Evolutionary conservation across 2,888 invertebrate species (phyloP).

Genomic region (Helobdella robusta): DNA sequence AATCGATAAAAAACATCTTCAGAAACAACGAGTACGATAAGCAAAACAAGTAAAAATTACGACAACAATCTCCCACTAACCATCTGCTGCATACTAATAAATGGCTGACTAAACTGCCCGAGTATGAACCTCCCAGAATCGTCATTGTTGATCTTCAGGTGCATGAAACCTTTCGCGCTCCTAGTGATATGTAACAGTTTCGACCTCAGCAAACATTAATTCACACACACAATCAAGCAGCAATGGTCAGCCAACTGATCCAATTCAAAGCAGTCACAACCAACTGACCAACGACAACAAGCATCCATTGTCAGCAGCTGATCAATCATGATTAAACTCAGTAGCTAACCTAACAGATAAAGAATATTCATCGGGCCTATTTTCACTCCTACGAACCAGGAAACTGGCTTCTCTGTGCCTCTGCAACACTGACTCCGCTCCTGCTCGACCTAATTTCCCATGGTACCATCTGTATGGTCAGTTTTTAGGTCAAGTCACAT

Average conservation of each 20-base stretch:
- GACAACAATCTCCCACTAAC: conserved; percentile 43
- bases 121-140: conserved; percentile 72
- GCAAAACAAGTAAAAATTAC: not conserved
- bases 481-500: not conserved
- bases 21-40: not conserved
- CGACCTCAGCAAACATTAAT: too few species aligned
- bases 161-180: conserved; percentile 88
- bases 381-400: conserved; percentile 84
- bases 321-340: too few species aligned
- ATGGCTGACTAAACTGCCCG: conserved; percentile 84
- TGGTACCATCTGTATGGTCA: conserved; percentile 67
- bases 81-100: conserved; percentile 81
- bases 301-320: too few species aligned
- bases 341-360: conserved; percentile 62
- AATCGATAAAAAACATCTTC: not conserved
- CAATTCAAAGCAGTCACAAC: too few species aligned
- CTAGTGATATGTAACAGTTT: conserved; percentile 57
- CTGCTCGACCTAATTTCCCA: conserved; percentile 77
- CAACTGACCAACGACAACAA: too few species aligned
- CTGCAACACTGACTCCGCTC: conserved; percentile 77
- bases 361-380: conserved; percentile 82
- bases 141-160: conserved; percentile 73
- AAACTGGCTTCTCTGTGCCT: conserved; percentile 81
- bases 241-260: too few species aligned
- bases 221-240: too few species aligned